Percentiles rank a stretch among this genome's conserved stretches.
phyloP scores from a whole-genome alignment of 92 coral and sea anemone species.

The Epizoanthus illoricatus region DNA sequence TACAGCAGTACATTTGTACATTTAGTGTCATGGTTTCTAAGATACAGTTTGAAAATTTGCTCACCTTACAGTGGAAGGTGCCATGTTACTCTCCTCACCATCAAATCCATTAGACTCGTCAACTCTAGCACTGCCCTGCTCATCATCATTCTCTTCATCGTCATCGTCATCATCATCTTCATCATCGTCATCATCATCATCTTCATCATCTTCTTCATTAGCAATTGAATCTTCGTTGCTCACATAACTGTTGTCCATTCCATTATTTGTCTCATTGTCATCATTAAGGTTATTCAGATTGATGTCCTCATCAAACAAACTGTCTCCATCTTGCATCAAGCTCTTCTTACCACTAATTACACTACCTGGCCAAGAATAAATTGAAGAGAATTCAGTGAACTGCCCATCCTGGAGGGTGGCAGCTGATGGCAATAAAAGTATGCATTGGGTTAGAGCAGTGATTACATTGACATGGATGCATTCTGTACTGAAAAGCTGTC shows the following conservation, averaged over 20 bases:
- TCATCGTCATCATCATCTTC: slow-evolving; percentile 53
- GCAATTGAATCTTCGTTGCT: slow-evolving; percentile 60
- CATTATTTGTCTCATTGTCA: slow-evolving; percentile 68
- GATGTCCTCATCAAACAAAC: slow-evolving; percentile 78
- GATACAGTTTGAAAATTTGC: background rate
- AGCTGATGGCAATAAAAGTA: background rate
- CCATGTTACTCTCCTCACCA: slow-evolving; percentile 88
- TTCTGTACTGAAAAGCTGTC: background rate
- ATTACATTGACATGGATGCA: too few relatives aligned
- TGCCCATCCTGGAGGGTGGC: background rate
- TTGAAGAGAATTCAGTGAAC: background rate
- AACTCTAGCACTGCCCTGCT: slow-evolving; percentile 42
- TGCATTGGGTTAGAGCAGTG: too few relatives aligned
- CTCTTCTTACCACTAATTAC: slow-evolving; percentile 75
- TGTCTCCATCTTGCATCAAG: slow-evolving; percentile 63
- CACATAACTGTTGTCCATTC: slow-evolving; percentile 68
- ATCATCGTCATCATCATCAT: slow-evolving; percentile 47
- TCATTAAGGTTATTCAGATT: slow-evolving; percentile 54
- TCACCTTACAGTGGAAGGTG: slow-evolving; percentile 87
- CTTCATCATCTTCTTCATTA: slow-evolving; percentile 43
- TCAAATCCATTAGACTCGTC: slow-evolving; percentile 57
- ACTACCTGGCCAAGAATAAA: slow-evolving; percentile 38
- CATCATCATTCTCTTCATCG: slow-evolving; percentile 53
- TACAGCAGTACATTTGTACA: too few relatives aligned
- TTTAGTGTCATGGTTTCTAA: background rate